phyloP scores from a whole-genome alignment of 2,113 vertebrate species.

The Mesembrinibis cayennensis region DNA sequence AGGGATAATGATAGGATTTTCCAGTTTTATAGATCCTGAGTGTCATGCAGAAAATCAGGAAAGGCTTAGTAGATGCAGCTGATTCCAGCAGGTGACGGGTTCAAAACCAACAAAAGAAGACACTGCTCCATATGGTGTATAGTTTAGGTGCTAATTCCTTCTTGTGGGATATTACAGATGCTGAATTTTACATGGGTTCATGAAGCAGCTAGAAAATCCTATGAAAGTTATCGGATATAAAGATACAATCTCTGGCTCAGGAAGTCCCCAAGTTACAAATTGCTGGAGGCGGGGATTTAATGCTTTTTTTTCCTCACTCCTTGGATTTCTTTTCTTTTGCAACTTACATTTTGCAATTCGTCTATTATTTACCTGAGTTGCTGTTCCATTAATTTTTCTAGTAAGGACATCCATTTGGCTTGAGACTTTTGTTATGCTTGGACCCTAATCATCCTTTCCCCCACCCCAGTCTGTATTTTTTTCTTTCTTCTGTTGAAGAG shows the following conservation, averaged over 20 bases:
- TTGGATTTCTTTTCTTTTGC: background rate
- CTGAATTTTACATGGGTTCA: background rate
- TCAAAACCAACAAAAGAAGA: background rate
- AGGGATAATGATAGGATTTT: background rate
- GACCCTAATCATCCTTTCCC: background rate
- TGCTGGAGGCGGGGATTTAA: background rate
- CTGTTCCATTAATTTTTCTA: background rate
- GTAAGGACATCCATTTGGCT: background rate
- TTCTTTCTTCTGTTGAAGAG: background rate
- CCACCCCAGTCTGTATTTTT: background rate
- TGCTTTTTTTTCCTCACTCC: rapidly evolving
- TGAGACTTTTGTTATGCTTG: background rate
- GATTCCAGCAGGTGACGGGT: background rate
- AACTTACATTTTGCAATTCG: background rate
- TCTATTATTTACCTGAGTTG: background rate
- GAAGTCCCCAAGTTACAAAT: background rate
- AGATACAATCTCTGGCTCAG: background rate
- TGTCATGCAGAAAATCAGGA: background rate
- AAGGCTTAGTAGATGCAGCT: background rate
- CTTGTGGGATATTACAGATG: background rate
- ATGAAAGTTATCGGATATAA: background rate
- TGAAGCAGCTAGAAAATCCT: background rate
- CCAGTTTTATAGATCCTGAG: background rate
- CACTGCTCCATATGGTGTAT: rapidly evolving
- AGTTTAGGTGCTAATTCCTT: background rate